Base-by-base conservation (phyloP, 1,140 invertebrate species). In the Colletes gigas region DNA sequence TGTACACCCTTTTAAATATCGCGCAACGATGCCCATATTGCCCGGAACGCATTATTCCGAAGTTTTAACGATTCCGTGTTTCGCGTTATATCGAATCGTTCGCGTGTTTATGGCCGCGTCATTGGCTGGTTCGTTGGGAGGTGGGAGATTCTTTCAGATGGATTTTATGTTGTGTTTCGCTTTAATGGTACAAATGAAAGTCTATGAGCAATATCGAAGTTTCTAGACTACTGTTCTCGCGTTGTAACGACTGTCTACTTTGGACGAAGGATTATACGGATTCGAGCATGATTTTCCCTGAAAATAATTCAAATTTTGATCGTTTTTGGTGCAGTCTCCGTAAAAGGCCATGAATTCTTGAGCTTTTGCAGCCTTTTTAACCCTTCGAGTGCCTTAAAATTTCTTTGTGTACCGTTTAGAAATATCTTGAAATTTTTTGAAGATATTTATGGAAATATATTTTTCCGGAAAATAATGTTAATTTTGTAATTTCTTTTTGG, bases 51-150 rank as follows among this genome's bases (percentile, higher is more conserved):
- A 4, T 74, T 6, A 7, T 39, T 15, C 12, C 19, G 1, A 59
- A 69, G 41, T 50, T 77, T 69, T 59, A 77, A 77, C 66, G 55
- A 77, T 19, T 1, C 6, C n/a, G 17, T 9, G 47, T 10, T 47
- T 30, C 17, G 41, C 74, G 17, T 50, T 47, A 47, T 30, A 7
- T 50, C 6, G 63, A 66, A 47, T 47, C 63, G 41, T 41, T 21
- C 47, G 7, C n/a, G 62, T n/a, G 63, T 47, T 77, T 69, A 77
- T 52, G 41, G 50, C 21, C 57, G 10, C 21, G 59, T 21, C 71
- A 50, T 63, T 41, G n/a, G 54, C 7, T 14, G 41, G 14, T 47
- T 7, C 30, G 19, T 0, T 30, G 9, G 30, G 30, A 30, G 30
- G 30, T 30, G 21, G 44, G 4, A 47, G 19, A 50, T 67, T 77